phyloP scores from a whole-genome alignment of 2,888 invertebrate genomes.

The Zeuzera pyrina region DNA sequence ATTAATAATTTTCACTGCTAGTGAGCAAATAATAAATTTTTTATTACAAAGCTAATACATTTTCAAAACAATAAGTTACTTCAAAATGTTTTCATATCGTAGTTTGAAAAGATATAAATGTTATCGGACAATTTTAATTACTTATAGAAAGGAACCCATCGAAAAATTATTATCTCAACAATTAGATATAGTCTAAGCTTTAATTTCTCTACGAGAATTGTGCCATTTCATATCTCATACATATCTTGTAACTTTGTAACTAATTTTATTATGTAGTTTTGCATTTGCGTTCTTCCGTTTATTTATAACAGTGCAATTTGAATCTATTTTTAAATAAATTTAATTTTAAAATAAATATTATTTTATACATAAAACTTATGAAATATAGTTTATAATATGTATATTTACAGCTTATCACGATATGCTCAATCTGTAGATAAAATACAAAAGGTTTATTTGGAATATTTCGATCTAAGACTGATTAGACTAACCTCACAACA shows the following conservation, averaged over 20 bases:
- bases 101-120: too few relatives aligned
- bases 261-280: constrained; percentile 10
- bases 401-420: constrained; percentile 25
- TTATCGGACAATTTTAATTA: too few relatives aligned
- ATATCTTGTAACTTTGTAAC: constrained; percentile 25
- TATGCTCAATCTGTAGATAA: constrained; percentile 40
- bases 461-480: constrained; percentile 65
- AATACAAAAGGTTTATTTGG: constrained; percentile 13
- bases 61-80: too few relatives aligned
- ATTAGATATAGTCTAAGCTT: constrained; percentile 14
- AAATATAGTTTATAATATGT: constrained; percentile 2
- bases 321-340: constrained; percentile 3
- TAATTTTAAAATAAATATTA: constrained; percentile 9
- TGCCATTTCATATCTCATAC: constrained; percentile 31
- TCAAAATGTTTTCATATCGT: too few relatives aligned
- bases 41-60: too few relatives aligned
- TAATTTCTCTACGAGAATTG: constrained; percentile 18
- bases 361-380: constrained; percentile 3
- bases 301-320: constrained; percentile 14
- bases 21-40: too few relatives aligned
- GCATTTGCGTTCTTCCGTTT: constrained; percentile 33
- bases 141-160: too few relatives aligned
- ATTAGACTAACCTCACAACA: constrained; percentile 44
- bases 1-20: too few relatives aligned
- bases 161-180: constrained; percentile 1